Evolutionary conservation across 2,797 vertebrate genomes (phyloP).

Genomic region (Helicolenus hilgendorfi): DNA sequence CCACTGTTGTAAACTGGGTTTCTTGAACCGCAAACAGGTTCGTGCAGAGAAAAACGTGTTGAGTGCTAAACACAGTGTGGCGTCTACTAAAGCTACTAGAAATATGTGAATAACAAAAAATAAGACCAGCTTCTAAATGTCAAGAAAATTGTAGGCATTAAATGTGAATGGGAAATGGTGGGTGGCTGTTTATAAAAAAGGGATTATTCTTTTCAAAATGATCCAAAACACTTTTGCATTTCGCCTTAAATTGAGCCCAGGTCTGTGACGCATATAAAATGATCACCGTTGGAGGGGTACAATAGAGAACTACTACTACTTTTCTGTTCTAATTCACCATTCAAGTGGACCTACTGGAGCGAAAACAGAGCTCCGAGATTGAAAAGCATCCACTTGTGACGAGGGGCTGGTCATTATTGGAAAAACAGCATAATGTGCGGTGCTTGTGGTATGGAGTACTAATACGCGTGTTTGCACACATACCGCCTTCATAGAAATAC

Average conservation of each 20-base stretch:
- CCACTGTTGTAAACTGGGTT: background rate
- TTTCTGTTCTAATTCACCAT: slow-evolving; percentile 48
- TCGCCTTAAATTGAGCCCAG: background rate
- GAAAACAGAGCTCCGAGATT: slow-evolving; percentile 25
- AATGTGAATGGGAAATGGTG: background rate
- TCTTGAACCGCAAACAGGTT: background rate
- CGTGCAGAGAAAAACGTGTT: background rate
- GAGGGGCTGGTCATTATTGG: slow-evolving; percentile 16
- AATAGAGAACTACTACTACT: slow-evolving; percentile 19
- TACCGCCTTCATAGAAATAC: background rate
- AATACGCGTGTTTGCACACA: background rate
- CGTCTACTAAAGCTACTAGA: background rate
- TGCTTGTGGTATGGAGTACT: background rate
- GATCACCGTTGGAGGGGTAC: slow-evolving; percentile 2
- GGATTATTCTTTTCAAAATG: background rate
- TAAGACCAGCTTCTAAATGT: background rate
- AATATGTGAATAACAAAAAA: background rate
- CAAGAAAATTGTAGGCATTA: background rate
- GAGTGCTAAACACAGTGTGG: background rate
- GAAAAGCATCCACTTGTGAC: slow-evolving; percentile 47
- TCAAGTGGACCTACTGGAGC: slow-evolving; percentile 35
- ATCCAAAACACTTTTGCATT: background rate
- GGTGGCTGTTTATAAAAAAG: too few species aligned
- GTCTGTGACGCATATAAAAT: slow-evolving; percentile 7
- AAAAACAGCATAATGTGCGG: background rate